Conservation (phyloP, 2,797 vertebrate species). For the Ispidina lecontei region DNA sequence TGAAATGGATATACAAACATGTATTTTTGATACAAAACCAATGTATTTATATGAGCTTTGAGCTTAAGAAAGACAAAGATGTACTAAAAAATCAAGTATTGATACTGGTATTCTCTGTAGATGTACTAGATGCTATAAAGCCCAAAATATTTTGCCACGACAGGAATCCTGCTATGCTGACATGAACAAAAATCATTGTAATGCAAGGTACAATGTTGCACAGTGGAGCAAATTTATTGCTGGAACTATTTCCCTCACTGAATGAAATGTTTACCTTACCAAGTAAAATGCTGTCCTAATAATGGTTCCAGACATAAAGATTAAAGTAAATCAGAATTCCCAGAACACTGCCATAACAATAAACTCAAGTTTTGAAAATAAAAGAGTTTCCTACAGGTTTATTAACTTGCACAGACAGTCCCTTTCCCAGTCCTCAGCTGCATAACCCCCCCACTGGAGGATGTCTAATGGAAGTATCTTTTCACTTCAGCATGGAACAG, state of each 20-base stretch:
- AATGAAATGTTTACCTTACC: background rate
- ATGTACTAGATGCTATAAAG: background rate
- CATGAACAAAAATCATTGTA: background rate
- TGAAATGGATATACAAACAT: slow-evolving; percentile 55
- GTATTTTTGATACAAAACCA: background rate
- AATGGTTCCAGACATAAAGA: background rate
- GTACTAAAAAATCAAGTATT: background rate
- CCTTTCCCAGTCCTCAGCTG: background rate
- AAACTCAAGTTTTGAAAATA: background rate
- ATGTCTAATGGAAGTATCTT: background rate
- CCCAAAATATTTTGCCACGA: background rate
- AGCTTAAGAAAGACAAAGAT: background rate
- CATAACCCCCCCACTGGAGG: background rate
- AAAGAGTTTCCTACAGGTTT: background rate
- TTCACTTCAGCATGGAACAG: background rate
- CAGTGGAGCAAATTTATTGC: background rate
- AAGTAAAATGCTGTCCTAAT: background rate
- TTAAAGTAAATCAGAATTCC: background rate
- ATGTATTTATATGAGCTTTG: background rate
- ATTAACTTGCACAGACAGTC: background rate
- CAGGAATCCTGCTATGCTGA: background rate
- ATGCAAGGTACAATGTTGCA: background rate
- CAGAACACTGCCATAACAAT: background rate
- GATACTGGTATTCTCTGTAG: background rate
- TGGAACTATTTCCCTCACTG: background rate